Conservation (phyloP, 2,888 invertebrate species). For the Amiota minor region DNA sequence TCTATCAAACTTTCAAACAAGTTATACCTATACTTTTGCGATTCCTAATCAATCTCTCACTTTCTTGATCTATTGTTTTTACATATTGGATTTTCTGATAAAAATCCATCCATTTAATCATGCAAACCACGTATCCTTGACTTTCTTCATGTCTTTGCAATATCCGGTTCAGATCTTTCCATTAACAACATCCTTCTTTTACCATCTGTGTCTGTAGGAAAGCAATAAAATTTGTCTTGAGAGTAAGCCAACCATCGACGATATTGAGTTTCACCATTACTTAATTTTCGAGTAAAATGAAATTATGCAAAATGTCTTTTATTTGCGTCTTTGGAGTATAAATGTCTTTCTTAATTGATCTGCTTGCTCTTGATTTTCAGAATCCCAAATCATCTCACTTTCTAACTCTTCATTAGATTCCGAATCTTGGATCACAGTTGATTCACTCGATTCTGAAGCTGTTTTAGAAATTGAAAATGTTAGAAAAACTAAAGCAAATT, state of each 20-base stretch:
- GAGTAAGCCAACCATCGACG: neutral
- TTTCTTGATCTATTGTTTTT: neutral
- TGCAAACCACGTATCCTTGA: neutral
- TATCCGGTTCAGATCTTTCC: constrained; percentile 4
- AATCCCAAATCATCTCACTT: neutral
- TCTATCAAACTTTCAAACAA: neutral
- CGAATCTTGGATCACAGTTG: neutral
- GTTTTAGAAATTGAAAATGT: neutral
- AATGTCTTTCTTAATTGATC: no score
- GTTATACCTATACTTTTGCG: no score
- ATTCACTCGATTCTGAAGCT: neutral
- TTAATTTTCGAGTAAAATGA: no score
- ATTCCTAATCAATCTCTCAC: no score
- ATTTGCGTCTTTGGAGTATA: no score
- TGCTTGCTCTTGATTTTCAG: neutral
- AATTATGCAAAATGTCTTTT: no score
- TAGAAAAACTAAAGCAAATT: neutral
- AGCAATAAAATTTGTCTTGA: neutral
- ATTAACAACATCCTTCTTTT: neutral
- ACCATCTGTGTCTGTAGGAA: constrained; percentile 1
- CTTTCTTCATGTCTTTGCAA: no score
- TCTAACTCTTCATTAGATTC: neutral
- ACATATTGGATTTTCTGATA: neutral
- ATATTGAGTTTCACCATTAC: no score
- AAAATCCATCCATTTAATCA: neutral